A percentile compares a stretch with the other conserved stretches of the same genome.
These are phyloP conservation scores for Apis cerana DNA, from an alignment of 1,140 invertebrate species.

Conservation along the genomic window DNA sequence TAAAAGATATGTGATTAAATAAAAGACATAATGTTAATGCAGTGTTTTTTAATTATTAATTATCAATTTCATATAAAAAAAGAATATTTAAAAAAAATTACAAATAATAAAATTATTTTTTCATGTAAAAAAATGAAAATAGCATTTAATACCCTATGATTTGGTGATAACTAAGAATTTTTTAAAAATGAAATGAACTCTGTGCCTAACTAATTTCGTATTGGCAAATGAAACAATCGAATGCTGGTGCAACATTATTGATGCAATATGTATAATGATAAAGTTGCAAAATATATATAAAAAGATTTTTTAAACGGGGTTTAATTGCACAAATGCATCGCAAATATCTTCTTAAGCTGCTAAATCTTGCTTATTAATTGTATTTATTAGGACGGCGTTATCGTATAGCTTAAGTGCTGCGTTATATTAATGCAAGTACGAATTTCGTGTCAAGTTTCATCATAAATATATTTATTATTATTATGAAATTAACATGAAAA, in stretches of 20 bases:
- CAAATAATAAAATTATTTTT: background rate
- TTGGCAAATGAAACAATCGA: slow-evolving; percentile 59
- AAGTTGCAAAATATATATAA: slow-evolving; percentile 55
- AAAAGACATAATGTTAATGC: background rate
- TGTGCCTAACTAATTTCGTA: slow-evolving; percentile 67
- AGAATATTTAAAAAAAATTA: background rate
- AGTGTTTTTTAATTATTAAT: background rate
- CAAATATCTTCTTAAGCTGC: slow-evolving; percentile 71
- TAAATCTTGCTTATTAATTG: slow-evolving; percentile 70
- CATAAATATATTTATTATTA: background rate
- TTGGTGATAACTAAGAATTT: slow-evolving; percentile 66
- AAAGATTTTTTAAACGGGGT: slow-evolving; percentile 38
- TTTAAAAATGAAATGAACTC: slow-evolving; percentile 45
- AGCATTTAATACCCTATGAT: slow-evolving; percentile 66
- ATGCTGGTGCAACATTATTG: slow-evolving; percentile 38
- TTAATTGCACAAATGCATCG: slow-evolving; percentile 71
- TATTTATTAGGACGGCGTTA: slow-evolving; percentile 77
- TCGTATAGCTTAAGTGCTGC: slow-evolving; percentile 69
- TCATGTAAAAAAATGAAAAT: slow-evolving; percentile 1
- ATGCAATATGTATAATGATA: slow-evolving; percentile 38
- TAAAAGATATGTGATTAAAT: background rate
- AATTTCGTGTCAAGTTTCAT: slow-evolving; percentile 73
- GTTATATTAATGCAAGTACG: slow-evolving; percentile 71
- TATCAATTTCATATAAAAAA: background rate
- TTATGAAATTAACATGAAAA: slow-evolving; percentile 18